Conservation (phyloP, 2,797 vertebrate genomes). For the Lophotriccus pileatus region DNA sequence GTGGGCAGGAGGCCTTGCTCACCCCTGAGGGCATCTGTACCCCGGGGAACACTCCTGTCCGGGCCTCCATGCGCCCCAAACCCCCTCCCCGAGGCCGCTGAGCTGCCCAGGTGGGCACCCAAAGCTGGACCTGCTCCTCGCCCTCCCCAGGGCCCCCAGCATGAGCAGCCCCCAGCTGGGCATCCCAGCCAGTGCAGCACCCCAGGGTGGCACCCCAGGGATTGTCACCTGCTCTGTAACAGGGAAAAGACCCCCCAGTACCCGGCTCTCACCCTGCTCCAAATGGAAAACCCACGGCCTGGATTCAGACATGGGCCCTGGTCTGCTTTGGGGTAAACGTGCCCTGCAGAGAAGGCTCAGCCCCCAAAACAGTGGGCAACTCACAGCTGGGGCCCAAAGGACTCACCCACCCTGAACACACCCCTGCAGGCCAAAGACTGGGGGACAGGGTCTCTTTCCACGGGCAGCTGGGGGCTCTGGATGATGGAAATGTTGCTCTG, state of each 20-base stretch:
- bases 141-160: rapidly evolving
- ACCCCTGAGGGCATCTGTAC: rapidly evolving
- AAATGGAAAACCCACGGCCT: neutral
- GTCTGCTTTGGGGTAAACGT: no score
- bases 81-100: rapidly evolving
- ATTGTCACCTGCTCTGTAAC: rapidly evolving
- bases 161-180: rapidly evolving
- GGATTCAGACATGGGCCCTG: neutral
- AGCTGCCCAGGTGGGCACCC: neutral
- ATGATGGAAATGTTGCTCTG: neutral
- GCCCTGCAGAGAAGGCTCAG: neutral
- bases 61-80: rapidly evolving
- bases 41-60: neutral
- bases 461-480: rapidly evolving
- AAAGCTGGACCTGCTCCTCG: rapidly evolving
- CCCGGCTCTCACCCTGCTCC: neutral
- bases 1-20: neutral
- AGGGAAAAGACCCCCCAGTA: neutral
- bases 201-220: rapidly evolving
- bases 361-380: neutral
- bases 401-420: neutral
- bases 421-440: rapidly evolving
- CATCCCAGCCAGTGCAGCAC: rapidly evolving
- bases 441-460: rapidly evolving
- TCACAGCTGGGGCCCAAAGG: neutral